Conservation (phyloP, 2,113 vertebrate species). For the Pseudorectes ferrugineus region DNA sequence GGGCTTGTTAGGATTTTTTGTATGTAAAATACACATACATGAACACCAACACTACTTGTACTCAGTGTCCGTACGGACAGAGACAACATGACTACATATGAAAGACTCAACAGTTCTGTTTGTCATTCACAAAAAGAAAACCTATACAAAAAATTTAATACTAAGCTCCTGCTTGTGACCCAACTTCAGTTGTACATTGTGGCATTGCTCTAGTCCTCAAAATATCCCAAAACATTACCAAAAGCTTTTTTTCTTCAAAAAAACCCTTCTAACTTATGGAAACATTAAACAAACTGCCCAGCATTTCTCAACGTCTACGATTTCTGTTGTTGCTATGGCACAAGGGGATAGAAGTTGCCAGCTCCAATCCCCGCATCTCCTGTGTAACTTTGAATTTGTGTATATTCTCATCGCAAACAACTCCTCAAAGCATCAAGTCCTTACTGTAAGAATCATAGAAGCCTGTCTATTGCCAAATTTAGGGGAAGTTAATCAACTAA, state of each 20-base stretch:
- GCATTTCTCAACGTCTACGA: background rate
- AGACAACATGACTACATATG: fast-evolving
- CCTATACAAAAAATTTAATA: background rate
- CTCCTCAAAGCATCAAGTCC: background rate
- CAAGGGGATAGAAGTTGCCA: background rate
- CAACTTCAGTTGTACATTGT: background rate
- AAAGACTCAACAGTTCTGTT: background rate
- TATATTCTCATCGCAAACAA: background rate
- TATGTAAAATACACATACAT: background rate
- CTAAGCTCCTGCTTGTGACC: background rate
- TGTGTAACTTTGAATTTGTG: fast-evolving
- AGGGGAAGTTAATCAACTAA: background rate
- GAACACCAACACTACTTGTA: background rate
- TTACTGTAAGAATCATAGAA: background rate
- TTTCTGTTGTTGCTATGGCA: background rate
- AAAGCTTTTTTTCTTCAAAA: background rate
- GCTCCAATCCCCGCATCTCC: background rate
- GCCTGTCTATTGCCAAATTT: background rate
- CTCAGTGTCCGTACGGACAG: background rate
- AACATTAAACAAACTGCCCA: background rate
- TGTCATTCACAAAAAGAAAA: background rate
- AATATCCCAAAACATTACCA: background rate
- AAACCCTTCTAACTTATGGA: fast-evolving
- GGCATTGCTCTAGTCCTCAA: background rate
- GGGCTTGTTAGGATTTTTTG: fast-evolving